Conservation (phyloP, 2,113 vertebrate species). For the Aspidoscelis tigris region DNA sequence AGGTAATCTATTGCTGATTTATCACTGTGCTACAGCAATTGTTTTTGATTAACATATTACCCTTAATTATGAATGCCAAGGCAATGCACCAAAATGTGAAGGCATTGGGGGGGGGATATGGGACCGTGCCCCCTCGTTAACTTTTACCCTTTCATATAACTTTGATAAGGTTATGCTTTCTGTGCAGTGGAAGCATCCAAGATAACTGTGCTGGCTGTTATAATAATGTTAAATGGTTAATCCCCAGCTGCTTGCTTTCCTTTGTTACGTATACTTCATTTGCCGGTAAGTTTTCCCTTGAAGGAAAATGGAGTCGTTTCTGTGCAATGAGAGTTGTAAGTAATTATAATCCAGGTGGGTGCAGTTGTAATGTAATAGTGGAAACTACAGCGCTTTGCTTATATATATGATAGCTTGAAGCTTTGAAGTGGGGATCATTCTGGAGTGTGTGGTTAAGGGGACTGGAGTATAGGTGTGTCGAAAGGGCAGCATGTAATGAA, state of each 20-base stretch:
- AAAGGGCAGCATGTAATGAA: too few relatives aligned
- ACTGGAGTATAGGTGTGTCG: not conserved
- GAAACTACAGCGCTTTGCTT: not conserved
- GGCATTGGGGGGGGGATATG: too few relatives aligned
- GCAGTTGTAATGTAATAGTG: not conserved
- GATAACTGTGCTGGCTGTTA: not conserved
- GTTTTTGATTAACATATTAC: too few relatives aligned
- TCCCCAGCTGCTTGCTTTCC: not conserved
- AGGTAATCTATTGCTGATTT: too few relatives aligned
- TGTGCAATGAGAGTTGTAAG: not conserved
- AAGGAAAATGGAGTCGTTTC: not conserved
- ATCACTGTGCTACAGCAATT: too few relatives aligned
- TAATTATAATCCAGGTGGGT: not conserved
- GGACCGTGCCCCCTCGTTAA: too few relatives aligned
- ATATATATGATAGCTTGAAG: not conserved
- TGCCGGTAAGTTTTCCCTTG: not conserved
- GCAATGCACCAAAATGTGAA: too few relatives aligned
- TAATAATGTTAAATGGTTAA: not conserved
- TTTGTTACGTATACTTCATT: too few relatives aligned
- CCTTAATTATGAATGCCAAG: too few relatives aligned
- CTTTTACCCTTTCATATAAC: too few relatives aligned
- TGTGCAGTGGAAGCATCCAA: not conserved
- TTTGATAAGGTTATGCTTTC: too few relatives aligned
- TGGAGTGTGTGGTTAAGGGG: not conserved
- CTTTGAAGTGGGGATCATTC: not conserved